Conservation (phyloP, 2,888 invertebrate species). For the Agrotis clavis region DNA sequence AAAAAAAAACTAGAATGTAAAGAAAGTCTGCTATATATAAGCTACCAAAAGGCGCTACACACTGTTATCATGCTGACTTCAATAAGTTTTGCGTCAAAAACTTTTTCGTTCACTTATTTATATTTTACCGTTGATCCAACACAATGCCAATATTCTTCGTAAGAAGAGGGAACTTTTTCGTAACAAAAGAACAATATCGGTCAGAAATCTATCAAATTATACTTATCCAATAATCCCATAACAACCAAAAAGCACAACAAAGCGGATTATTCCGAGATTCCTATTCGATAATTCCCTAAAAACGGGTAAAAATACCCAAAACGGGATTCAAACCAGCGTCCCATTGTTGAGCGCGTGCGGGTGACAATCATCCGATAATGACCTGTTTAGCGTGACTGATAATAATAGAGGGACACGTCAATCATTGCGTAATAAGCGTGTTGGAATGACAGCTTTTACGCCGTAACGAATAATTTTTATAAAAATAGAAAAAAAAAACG, state of each 20-base stretch:
- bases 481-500: constrained; percentile 10
- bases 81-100: neutral
- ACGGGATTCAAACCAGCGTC: constrained; percentile 56
- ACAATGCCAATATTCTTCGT: neutral
- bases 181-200: constrained; percentile 47
- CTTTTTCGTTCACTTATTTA: neutral
- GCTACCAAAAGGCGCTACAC: neutral
- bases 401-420: constrained; percentile 71
- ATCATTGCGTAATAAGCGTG: constrained; percentile 69
- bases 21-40: neutral
- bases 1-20: too few relatives aligned
- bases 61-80: neutral
- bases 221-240: constrained; percentile 62
- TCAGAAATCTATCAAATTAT: constrained; percentile 60
- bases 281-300: too few relatives aligned
- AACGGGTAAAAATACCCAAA: constrained; percentile 73
- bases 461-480: constrained; percentile 15
- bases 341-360: constrained; percentile 66
- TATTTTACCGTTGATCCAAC: neutral
- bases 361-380: constrained; percentile 76
- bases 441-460: constrained; percentile 52
- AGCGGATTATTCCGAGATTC: constrained; percentile 68
- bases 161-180: neutral
- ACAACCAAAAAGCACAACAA: constrained; percentile 65
- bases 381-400: constrained; percentile 68